A percentile compares a stretch with the other conserved stretches of the same genome.
phyloP scores from a whole-genome alignment of 2,797 vertebrate genomes.

The Cryptoblepharus egeriae region DNA sequence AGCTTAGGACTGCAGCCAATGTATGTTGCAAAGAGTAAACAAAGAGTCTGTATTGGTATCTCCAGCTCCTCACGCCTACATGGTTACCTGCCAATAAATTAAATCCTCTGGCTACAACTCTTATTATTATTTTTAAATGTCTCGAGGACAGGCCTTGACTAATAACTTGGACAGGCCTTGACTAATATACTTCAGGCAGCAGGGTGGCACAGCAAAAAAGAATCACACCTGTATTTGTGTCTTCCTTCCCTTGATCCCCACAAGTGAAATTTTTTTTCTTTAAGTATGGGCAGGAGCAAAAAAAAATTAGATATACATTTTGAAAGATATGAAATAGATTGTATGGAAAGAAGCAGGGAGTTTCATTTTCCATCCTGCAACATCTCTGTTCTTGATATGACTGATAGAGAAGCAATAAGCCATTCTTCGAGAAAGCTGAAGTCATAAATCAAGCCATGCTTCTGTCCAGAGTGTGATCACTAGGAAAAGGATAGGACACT shows the following conservation, averaged over 20 bases:
- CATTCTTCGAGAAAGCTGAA: conserved; percentile 14
- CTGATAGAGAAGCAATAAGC: conserved; percentile 28
- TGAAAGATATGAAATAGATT: conserved; percentile 9
- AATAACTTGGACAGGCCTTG: background rate
- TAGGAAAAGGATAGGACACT: background rate
- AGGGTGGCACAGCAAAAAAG: background rate
- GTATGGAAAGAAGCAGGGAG: background rate
- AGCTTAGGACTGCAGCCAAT: too few species aligned
- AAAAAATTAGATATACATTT: background rate
- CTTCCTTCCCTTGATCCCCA: background rate
- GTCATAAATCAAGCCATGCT: conserved; percentile 20
- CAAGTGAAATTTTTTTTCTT: background rate
- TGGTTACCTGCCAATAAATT: background rate
- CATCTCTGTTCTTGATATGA: conserved; percentile 30
- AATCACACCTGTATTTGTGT: background rate
- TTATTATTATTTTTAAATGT: background rate
- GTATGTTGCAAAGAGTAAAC: background rate
- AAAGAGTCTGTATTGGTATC: background rate
- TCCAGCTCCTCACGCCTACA: background rate
- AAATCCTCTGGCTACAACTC: background rate
- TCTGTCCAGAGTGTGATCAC: background rate
- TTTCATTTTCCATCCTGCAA: conserved; percentile 27
- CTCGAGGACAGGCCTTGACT: background rate
- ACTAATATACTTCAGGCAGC: background rate
- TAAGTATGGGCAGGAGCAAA: background rate